A percentile compares a stretch with the other conserved stretches of the same genome.
Conservation (phyloP, 2,113 vertebrate genomes). For the Tringa solitaria region DNA sequence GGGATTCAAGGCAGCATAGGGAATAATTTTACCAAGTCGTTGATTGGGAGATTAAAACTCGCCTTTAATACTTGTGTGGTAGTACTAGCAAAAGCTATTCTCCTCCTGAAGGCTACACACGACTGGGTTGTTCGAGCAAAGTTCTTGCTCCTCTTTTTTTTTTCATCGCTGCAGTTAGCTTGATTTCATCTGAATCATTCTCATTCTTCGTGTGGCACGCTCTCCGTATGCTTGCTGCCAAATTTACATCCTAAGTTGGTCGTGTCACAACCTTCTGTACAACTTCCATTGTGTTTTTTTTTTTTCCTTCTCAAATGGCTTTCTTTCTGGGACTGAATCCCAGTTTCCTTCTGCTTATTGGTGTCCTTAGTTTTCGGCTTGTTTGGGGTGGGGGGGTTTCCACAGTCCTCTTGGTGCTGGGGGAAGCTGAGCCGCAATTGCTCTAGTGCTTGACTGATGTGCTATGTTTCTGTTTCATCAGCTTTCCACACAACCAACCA, state of each 20-base stretch:
- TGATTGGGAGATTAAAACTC: neutral
- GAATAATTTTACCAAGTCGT: neutral
- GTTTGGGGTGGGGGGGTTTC: neutral
- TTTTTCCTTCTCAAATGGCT: neutral
- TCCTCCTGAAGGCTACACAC: neutral
- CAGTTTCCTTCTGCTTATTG: neutral
- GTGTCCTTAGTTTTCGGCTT: neutral
- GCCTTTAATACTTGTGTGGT: neutral
- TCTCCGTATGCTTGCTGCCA: accelerated
- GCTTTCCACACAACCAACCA: neutral
- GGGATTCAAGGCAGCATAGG: neutral
- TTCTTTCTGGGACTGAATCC: neutral
- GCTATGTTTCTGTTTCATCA: neutral
- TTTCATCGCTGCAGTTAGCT: neutral
- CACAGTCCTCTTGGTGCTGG: neutral
- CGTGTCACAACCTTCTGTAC: neutral
- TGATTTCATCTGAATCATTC: neutral
- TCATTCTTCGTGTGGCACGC: neutral
- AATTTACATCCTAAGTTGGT: neutral
- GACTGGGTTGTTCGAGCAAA: neutral
- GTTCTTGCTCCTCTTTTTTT: neutral
- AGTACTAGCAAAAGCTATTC: neutral
- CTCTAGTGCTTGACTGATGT: neutral
- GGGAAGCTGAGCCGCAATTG: neutral
- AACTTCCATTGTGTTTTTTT: neutral